A percentile compares a stretch with the other conserved stretches of the same genome.
These are phyloP conservation scores for Pseudobourletiella spinata DNA, from an alignment of 1,140 invertebrate species.

Conservation along the genomic window DNA sequence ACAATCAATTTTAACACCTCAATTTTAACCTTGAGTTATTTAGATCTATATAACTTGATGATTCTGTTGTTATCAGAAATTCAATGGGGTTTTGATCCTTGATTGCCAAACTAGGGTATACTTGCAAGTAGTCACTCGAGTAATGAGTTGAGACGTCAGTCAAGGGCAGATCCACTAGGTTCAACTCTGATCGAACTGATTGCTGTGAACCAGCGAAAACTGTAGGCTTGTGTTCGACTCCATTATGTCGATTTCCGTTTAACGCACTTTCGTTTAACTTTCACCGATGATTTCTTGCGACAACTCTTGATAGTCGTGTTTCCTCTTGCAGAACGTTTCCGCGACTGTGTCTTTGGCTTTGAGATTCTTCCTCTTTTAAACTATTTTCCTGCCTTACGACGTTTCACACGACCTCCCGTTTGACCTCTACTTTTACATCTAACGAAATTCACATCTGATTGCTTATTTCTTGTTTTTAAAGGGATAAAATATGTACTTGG, in stretches of 20 bases:
- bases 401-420: neutral
- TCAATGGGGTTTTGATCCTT: neutral
- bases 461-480: neutral
- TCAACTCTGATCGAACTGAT: neutral
- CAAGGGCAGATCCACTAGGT: neutral
- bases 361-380: neutral
- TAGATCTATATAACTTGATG: neutral
- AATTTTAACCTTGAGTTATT: neutral
- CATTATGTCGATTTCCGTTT: neutral
- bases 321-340: too few relatives aligned
- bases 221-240: neutral
- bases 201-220: neutral
- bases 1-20: neutral
- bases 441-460: neutral
- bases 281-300: neutral
- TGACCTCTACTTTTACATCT: neutral
- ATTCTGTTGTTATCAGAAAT: neutral
- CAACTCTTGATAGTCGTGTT: too few relatives aligned
- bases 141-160: neutral
- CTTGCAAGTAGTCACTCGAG: neutral
- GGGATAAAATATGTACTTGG: neutral
- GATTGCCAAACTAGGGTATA: neutral
- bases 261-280: too few relatives aligned
- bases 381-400: neutral
- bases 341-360: neutral